Evolutionary conservation across 2,888 invertebrate species (phyloP).

Genomic region (Pasiphila rectangulata): DNA sequence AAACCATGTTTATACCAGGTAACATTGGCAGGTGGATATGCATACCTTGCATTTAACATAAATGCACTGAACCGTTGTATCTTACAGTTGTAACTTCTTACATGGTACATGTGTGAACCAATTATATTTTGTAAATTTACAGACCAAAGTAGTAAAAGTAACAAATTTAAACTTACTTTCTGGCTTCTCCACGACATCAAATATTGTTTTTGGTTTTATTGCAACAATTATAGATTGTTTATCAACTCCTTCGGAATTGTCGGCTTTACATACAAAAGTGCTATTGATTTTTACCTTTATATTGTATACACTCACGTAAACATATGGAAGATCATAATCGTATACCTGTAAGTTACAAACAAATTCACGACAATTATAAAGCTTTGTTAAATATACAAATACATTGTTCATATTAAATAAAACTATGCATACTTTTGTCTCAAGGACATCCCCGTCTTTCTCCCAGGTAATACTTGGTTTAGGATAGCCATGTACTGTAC

Average conservation of each 20-base stretch:
- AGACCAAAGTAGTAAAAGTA: not conserved
- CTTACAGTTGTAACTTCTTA: too few species aligned
- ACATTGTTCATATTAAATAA: not conserved
- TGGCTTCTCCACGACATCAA: slow-evolving; percentile 1
- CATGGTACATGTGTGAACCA: slow-evolving; percentile 7
- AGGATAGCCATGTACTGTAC: slow-evolving; percentile 9
- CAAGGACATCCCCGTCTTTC: slow-evolving; percentile 7
- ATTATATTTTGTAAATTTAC: not conserved
- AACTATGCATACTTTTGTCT: slow-evolving; percentile 7
- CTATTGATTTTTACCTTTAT: slow-evolving; percentile 6
- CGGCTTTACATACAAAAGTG: slow-evolving; percentile 8
- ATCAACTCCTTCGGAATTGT: slow-evolving; percentile 3
- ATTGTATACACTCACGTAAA: slow-evolving; percentile 10
- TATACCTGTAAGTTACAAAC: slow-evolving; percentile 2
- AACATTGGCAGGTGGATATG: slow-evolving; percentile 3
- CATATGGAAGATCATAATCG: slow-evolving; percentile 8
- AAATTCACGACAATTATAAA: not conserved
- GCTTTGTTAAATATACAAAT: not conserved
- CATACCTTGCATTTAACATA: slow-evolving; percentile 5
- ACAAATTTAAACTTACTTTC: slow-evolving; percentile 3
- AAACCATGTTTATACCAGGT: slow-evolving; percentile 5
- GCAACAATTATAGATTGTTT: slow-evolving; percentile 5
- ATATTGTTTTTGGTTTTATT: not conserved
- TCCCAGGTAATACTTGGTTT: slow-evolving; percentile 16
- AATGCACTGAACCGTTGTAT: not conserved